These are phyloP conservation scores for Paratilapia polleni DNA, from an alignment of 2,113 vertebrate genomes.

Conservation along the genomic window DNA sequence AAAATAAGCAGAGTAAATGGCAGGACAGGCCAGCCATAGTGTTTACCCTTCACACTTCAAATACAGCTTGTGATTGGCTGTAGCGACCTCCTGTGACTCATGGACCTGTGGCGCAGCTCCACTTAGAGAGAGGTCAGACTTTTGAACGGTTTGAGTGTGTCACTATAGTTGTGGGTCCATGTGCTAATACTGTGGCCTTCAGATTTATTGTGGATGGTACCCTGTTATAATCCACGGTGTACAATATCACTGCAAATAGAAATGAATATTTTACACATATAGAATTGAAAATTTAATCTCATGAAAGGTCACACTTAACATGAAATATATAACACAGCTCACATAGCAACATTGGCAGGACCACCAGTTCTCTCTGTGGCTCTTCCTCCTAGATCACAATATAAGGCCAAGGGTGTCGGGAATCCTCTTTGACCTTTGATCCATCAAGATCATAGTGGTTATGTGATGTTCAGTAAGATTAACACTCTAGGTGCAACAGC, in stretches of 20 bases:
- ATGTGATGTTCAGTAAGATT: conserved; percentile 82
- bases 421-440: conserved; percentile 83
- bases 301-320: conserved; percentile 48
- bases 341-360: conserved; percentile 37
- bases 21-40: conserved; percentile 66
- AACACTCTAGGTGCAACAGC: conserved; percentile 73
- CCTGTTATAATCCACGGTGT: conserved; percentile 11
- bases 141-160: conserved; percentile 38
- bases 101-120: conserved; percentile 69
- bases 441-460: conserved; percentile 76
- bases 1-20: conserved; percentile 78
- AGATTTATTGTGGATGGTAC: conserved; percentile 33
- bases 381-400: conserved; percentile 74
- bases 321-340: conserved; percentile 42
- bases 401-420: conserved; percentile 83
- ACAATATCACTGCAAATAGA: conserved; percentile 6
- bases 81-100: conserved; percentile 70
- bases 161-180: not conserved
- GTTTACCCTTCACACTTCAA: conserved; percentile 80
- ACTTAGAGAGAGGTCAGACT: conserved; percentile 72
- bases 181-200: conserved; percentile 21
- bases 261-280: conserved; percentile 41
- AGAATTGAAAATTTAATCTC: conserved; percentile 26
- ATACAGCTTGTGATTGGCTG: conserved; percentile 78
- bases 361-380: conserved; percentile 59